These are phyloP conservation scores for Lamproptera curius DNA, from an alignment of 2,888 invertebrate species.

Conservation along the genomic window DNA sequence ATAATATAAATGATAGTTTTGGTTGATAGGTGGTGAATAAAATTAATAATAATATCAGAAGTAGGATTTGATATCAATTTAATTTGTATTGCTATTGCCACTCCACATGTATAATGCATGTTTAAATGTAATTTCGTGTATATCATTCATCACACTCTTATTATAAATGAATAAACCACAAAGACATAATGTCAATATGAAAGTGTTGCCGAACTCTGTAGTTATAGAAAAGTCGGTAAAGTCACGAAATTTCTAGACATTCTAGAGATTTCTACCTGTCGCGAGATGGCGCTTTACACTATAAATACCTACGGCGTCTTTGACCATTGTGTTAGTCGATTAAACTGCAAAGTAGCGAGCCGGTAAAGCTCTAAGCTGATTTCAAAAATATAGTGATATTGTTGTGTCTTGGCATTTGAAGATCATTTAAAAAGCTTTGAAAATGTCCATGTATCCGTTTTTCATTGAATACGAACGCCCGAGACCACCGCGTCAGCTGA, in stretches of 20 bases:
- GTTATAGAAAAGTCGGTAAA: conserved; percentile 4
- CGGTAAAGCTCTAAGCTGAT: not conserved
- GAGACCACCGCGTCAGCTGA: conserved; percentile 32
- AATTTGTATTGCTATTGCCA: too few species aligned
- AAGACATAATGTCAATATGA: too few species aligned
- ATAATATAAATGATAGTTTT: too few species aligned
- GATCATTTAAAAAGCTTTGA: conserved; percentile 18
- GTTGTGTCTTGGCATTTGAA: conserved; percentile 10
- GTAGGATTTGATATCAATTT: too few species aligned
- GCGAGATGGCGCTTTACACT: conserved; percentile 46
- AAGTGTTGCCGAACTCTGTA: too few species aligned
- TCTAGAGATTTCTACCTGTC: conserved; percentile 39
- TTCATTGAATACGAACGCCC: conserved; percentile 45
- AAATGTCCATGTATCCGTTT: conserved; percentile 66
- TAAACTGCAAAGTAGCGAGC: not conserved
- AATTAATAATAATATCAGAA: too few species aligned
- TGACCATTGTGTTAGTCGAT: not conserved
- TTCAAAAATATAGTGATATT: not conserved
- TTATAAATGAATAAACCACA: too few species aligned
- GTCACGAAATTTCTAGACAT: conserved; percentile 29
- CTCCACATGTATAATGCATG: too few species aligned
- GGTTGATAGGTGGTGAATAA: too few species aligned
- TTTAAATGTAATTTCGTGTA: too few species aligned
- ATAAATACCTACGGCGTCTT: not conserved
- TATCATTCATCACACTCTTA: too few species aligned